A percentile compares a stretch with the other conserved stretches of the same genome.
Evolutionary conservation across 2,113 vertebrate genomes (phyloP).

Genomic region (Zingel zingel): DNA sequence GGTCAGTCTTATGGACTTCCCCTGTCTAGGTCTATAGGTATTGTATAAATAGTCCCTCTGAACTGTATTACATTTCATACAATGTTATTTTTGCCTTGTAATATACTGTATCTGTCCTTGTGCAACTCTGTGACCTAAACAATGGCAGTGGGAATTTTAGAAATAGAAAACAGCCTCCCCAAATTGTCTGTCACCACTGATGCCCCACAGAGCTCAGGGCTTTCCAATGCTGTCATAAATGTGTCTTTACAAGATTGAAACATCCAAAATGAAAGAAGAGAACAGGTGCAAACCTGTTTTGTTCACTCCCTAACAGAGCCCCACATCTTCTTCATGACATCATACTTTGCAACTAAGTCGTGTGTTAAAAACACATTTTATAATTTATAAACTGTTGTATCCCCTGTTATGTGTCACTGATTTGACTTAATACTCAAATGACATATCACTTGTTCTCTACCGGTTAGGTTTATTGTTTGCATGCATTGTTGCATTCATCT

Average conservation of each 20-base stretch:
- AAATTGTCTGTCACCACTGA: conserved; percentile 50
- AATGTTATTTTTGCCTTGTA: conserved; percentile 59
- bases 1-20: neutral
- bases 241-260: conserved; percentile 9
- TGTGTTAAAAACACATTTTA: conserved; percentile 2
- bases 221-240: neutral
- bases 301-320: neutral
- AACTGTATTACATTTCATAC: conserved; percentile 36
- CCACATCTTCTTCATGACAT: neutral
- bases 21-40: neutral
- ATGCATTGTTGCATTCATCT: neutral
- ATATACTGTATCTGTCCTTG: conserved; percentile 25
- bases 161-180: conserved; percentile 24
- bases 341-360: neutral
- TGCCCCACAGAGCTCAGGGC: conserved; percentile 19
- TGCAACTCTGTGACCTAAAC: conserved; percentile 30
- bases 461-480: neutral
- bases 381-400: neutral
- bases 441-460: neutral
- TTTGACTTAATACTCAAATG: neutral
- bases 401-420: neutral
- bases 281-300: conserved; percentile 13
- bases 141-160: conserved; percentile 28
- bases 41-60: conserved; percentile 25
- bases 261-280: conserved; percentile 2